phyloP scores from a whole-genome alignment of 1,140 invertebrate species.

The Drosophila repletoides region DNA sequence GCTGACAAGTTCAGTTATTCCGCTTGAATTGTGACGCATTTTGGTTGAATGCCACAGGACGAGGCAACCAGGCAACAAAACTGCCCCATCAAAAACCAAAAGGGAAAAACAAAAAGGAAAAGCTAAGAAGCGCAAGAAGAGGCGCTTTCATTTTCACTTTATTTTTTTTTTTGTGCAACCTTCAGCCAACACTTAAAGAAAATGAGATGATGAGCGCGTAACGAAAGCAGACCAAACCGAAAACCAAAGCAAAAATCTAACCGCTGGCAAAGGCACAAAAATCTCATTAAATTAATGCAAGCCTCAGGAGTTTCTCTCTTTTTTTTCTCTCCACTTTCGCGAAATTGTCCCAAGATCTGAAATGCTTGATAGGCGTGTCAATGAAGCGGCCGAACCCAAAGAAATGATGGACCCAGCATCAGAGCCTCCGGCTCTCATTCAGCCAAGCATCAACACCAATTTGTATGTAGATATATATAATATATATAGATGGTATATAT shows the following conservation, averaged over 20 bases:
- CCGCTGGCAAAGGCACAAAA: constrained; percentile 44
- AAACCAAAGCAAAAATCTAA: constrained; percentile 57
- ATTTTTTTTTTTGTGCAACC: constrained; percentile 5
- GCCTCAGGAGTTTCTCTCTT: constrained; percentile 68
- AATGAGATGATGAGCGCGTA: constrained; percentile 44
- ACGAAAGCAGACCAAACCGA: constrained; percentile 19
- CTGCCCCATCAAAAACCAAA: constrained; percentile 21
- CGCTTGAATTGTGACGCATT: constrained; percentile 66
- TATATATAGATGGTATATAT: not conserved
- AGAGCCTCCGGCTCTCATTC: constrained; percentile 8
- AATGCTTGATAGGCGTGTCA: constrained; percentile 43
- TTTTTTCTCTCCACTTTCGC: constrained; percentile 22
- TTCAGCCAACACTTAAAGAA: constrained; percentile 55
- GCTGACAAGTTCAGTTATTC: constrained; percentile 78
- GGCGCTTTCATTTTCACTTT: constrained; percentile 48
- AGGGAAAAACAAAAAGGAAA: not conserved
- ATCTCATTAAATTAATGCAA: constrained; percentile 80
- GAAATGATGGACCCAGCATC: constrained; percentile 9
- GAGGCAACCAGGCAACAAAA: constrained; percentile 13
- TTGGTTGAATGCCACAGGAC: constrained; percentile 58
- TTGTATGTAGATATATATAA: constrained; percentile 15
- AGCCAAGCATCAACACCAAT: constrained; percentile 22
- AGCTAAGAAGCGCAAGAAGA: constrained; percentile 14
- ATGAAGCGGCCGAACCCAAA: not conserved
- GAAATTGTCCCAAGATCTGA: constrained; percentile 54